These are phyloP conservation scores for Neofelis nebulosa DNA, from an alignment of 2,113 vertebrate genomes.

Conservation along the genomic window DNA sequence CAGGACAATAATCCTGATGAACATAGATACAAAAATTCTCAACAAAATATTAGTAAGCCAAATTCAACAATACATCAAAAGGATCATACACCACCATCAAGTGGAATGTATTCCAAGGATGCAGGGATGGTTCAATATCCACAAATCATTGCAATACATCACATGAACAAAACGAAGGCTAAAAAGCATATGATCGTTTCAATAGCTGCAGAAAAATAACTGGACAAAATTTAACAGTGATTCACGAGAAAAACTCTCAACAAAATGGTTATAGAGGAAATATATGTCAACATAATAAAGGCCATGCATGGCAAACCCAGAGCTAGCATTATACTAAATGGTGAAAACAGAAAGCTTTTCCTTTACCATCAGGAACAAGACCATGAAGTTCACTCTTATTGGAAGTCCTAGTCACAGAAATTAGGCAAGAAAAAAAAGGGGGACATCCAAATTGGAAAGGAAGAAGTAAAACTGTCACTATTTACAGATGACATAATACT, in stretches of 20 bases:
- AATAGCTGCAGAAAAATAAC: background rate
- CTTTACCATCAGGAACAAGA: background rate
- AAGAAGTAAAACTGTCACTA: background rate
- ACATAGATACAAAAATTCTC: background rate
- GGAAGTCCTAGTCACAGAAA: background rate
- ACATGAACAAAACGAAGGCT: background rate
- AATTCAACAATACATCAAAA: background rate
- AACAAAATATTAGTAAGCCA: background rate
- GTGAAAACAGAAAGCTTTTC: background rate
- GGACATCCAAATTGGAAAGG: background rate
- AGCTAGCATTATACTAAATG: background rate
- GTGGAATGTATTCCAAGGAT: background rate
- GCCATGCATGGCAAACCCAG: background rate
- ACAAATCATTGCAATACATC: background rate
- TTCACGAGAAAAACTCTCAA: background rate
- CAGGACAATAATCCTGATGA: background rate
- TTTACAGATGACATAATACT: background rate
- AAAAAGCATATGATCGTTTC: background rate
- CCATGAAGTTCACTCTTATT: background rate
- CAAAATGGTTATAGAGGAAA: background rate
- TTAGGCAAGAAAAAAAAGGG: background rate
- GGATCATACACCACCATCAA: background rate
- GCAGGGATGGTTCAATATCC: background rate
- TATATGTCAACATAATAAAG: background rate
- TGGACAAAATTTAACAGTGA: background rate